phyloP scores from a whole-genome alignment of 2,113 vertebrate genomes.

The Sphaerodactylus townsendi region DNA sequence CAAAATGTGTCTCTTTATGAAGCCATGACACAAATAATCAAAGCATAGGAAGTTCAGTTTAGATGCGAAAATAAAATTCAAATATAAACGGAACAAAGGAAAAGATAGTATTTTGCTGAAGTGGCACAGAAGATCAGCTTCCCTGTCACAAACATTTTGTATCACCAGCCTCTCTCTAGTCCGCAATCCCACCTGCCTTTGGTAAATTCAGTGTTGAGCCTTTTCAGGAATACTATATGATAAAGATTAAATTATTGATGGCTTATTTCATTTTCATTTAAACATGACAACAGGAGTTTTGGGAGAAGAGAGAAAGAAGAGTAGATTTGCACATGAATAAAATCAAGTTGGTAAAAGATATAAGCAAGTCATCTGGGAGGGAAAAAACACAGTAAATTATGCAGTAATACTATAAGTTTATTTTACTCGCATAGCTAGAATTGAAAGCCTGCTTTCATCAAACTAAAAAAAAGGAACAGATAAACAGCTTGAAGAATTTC shows the following conservation, averaged over 20 bases:
- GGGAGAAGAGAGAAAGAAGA: too few species aligned
- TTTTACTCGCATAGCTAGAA: background rate
- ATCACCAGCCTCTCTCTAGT: background rate
- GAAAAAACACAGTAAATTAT: background rate
- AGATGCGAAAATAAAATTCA: background rate
- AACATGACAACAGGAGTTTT: too few species aligned
- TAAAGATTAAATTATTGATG: too few species aligned
- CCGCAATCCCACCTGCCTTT: background rate
- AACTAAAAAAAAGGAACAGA: background rate
- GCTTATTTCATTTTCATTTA: too few species aligned
- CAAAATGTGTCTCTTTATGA: background rate
- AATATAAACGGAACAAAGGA: background rate
- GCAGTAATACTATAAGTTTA: background rate
- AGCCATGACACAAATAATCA: background rate
- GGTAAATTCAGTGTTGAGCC: background rate
- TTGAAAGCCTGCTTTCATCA: background rate
- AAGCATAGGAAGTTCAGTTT: background rate
- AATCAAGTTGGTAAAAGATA: too few species aligned
- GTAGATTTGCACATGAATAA: too few species aligned
- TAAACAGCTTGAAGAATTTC: too few species aligned
- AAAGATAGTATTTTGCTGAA: background rate
- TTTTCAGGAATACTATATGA: too few species aligned
- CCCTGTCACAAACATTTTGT: background rate
- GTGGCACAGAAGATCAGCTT: background rate
- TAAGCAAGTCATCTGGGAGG: too few species aligned